Base-by-base conservation (phyloP, 2,113 vertebrate species). In the Erythrolamprus reginae region DNA sequence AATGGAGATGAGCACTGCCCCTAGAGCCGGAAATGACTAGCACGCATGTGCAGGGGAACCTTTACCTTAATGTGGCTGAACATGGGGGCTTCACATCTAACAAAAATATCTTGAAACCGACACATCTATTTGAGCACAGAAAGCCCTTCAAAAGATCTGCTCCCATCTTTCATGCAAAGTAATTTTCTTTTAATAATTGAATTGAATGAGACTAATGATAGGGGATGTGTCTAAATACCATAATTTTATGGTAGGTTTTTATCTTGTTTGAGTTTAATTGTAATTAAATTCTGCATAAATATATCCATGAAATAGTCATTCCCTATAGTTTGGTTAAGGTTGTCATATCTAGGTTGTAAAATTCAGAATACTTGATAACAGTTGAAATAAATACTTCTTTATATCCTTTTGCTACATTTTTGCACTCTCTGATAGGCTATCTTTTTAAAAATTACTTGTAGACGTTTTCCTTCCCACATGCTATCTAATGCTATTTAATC, bases 401-500 rank as follows among this genome's bases (percentile, higher is more conserved):
- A 21, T 77, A 77, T 19, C 5, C 42, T 77, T 77, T 77, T 42
- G 70, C 17, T 42, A 8, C 33, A 77, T 77, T 77, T 70, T 77
- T 38, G 33, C 65, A 38, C 7, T 13, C 33, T 77, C 33, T 33
- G 61, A n/a, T 70, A 70, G 61, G 15, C 15, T 38, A 19, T 17
- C n/a, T 38, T 65, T 23, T 24, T 86, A 24, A 1, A 88, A 87
- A 82, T 83, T 1, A 9, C 38, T 88, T 56, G 42, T 26, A 38
- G n/a, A 3, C 4, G 13, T 10, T 45, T 23, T 0, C 65, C 10
- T n/a, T 38, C 6, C 53, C 33, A 83, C 26, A 42, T 90, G 51
- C 61, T 70, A 82, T 70, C 52, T 58, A 58, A 52, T 53, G 91
- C 86, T 89, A 42, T 48, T 92, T 56, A 91, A 56, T 82, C 90